phyloP scores from a whole-genome alignment of 92 coral and sea anemone genomes.

The Porites rus region DNA sequence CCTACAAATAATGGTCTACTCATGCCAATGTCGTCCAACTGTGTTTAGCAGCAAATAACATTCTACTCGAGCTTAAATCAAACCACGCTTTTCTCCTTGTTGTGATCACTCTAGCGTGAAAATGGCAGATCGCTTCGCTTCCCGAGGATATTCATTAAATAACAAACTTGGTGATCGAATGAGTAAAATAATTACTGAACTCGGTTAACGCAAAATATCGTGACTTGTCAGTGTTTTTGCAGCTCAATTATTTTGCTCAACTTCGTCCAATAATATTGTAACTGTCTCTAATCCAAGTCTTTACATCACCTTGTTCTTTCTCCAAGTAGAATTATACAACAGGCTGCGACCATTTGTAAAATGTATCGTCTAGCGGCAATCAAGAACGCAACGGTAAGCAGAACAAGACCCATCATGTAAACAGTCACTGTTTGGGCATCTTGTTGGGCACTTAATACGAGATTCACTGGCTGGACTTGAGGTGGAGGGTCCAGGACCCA shows the following conservation, averaged over 20 bases:
- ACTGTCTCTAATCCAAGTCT: background rate
- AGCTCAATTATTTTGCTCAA: background rate
- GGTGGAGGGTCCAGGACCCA: conserved; percentile 59
- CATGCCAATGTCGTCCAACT: no score
- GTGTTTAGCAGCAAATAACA: no score
- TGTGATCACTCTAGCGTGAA: no score
- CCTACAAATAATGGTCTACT: no score
- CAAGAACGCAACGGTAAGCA: conserved; percentile 20
- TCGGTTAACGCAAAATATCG: background rate
- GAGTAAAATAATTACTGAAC: background rate
- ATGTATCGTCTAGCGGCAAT: background rate
- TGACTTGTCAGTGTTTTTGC: background rate
- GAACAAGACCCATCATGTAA: conserved; percentile 26
- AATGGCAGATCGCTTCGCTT: no score
- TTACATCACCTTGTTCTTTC: background rate
- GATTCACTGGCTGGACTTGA: conserved; percentile 22
- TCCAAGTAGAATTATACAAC: background rate
- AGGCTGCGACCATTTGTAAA: background rate
- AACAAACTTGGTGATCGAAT: no score
- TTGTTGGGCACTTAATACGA: conserved; percentile 15
- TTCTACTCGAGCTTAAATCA: no score
- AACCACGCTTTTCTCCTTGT: no score
- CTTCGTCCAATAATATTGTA: no score
- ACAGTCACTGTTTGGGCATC: conserved; percentile 30
- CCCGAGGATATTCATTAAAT: no score